Conservation (phyloP, 2,888 invertebrate species). For the Galerucella pusilla region DNA sequence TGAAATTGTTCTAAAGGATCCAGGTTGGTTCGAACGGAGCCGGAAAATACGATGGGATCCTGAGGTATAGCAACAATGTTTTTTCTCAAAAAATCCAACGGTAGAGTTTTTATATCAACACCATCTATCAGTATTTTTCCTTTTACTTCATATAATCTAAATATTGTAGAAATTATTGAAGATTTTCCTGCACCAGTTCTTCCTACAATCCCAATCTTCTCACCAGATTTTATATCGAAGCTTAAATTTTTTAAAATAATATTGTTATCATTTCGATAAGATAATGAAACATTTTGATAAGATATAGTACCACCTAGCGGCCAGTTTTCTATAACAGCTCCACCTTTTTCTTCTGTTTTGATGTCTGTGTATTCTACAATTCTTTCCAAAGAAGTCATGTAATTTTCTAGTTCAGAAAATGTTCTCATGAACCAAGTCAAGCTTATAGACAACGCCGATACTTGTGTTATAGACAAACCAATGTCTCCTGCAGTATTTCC, state of each 20-base stretch:
- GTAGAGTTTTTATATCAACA: conserved; percentile 75
- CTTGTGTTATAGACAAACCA: conserved; percentile 79
- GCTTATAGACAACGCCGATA: conserved; percentile 78
- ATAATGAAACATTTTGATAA: conserved; percentile 76
- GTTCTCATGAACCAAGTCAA: conserved; percentile 77
- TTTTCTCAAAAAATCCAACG: conserved; percentile 78
- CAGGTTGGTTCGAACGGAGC: conserved; percentile 85
- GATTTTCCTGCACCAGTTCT: conserved; percentile 87
- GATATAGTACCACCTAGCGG: conserved; percentile 76
- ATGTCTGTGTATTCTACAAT: conserved; percentile 67
- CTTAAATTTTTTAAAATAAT: conserved; percentile 78
- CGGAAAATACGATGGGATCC: conserved; percentile 87
- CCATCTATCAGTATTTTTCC: conserved; percentile 86
- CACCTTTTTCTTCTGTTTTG: conserved; percentile 59
- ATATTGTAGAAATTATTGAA: conserved; percentile 79
- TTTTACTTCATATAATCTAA: conserved; percentile 80
- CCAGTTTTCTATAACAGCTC: conserved; percentile 73
- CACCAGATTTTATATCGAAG: conserved; percentile 73
- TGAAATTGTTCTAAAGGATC: conserved; percentile 85
- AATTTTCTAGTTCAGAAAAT: conserved; percentile 83
- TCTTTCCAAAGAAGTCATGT: conserved; percentile 91
- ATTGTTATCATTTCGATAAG: conserved; percentile 77
- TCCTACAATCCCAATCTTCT: conserved; percentile 83
- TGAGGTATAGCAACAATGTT: conserved; percentile 87
- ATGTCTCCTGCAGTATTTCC: conserved; percentile 51